Evolutionary conservation across 2,797 vertebrate species (phyloP), one percentile per base, ranked within the genome.

Genomic region (Spheniscus humboldti): DNA sequence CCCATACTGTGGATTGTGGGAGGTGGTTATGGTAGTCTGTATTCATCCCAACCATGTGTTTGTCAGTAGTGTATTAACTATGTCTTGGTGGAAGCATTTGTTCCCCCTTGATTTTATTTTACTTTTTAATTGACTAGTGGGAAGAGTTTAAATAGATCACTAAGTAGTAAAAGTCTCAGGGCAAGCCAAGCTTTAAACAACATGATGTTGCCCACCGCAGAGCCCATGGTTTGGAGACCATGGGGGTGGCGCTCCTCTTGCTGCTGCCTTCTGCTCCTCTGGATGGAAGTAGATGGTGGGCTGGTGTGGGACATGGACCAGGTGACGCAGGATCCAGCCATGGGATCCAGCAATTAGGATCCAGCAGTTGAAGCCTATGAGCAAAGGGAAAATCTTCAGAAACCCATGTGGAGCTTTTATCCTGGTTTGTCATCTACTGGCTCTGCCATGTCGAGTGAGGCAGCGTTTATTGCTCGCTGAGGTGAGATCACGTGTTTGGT

Each of bases 341-440:
- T 31, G 31, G 43, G 33, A 31, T 53, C 25, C 62, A 76, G 22
- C 16, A 60, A 7, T 75, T 25, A 27, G 53, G 30, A 31, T 69
- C 16, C 41, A 76, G 47, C 55, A 69, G 2, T 0, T 33, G 45
- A 56, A 86, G 13, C 10, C 24, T 53, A 1, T 0, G 5, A 90
- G 27, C 24, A 82, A 56, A 82, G 12, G 28, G 37, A 33, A 17
- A 35, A 57, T 73, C 62, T 15, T 30, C 7, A 68, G 41, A 75
- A 86, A 82, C 23, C 37, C 25, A 6, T 23, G 8, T 78, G 24
- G 28, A 30, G 13, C 6, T 78, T 6, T 0, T 50, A 1, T 39
- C 63, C 33, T 52, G 17, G 11, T 63, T 57, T 77, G 30, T 73
- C 33, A 18, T 12, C n/a, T 22, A 4, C 76, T 66, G 82, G 9